A percentile compares a stretch with the other conserved stretches of the same genome.
Evolutionary conservation across 2,797 vertebrate species (phyloP).

Genomic region (Prunella strophiata): DNA sequence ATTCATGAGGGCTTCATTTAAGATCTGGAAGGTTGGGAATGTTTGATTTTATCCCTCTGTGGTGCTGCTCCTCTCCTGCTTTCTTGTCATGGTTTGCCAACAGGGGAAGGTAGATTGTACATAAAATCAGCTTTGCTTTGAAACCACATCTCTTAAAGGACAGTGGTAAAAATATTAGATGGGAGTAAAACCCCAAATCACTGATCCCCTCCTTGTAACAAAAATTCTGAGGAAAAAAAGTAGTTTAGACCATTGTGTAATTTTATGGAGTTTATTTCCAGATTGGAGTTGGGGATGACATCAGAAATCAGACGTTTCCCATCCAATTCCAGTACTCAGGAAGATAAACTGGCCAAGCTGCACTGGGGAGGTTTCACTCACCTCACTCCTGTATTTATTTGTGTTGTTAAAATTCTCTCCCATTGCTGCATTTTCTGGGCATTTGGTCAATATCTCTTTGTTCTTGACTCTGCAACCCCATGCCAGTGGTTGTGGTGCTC

Average conservation of each 20-base stretch:
- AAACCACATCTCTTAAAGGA: not conserved
- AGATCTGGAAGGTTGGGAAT: not conserved
- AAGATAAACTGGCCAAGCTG: not conserved
- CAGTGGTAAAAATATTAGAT: not conserved
- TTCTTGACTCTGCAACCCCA: not conserved
- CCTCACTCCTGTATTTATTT: not conserved
- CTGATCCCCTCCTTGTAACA: rapidly evolving
- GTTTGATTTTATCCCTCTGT: not conserved
- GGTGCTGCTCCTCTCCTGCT: not conserved
- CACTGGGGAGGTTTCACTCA: not conserved
- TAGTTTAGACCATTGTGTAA: not conserved
- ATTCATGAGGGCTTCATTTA: not conserved
- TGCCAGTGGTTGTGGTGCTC: not conserved
- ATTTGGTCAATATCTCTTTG: not conserved
- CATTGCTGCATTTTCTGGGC: rapidly evolving
- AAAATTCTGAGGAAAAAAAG: not conserved
- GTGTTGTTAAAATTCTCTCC: not conserved
- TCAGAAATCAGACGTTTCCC: not conserved
- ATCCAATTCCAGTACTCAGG: not conserved
- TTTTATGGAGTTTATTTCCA: not conserved
- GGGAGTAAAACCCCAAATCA: not conserved
- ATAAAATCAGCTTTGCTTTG: not conserved
- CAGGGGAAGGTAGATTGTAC: not conserved
- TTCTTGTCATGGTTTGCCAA: not conserved
- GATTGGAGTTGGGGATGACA: not conserved